Base-by-base conservation (phyloP, 2,888 invertebrate species). In the Pachliopta kotzebuea region DNA sequence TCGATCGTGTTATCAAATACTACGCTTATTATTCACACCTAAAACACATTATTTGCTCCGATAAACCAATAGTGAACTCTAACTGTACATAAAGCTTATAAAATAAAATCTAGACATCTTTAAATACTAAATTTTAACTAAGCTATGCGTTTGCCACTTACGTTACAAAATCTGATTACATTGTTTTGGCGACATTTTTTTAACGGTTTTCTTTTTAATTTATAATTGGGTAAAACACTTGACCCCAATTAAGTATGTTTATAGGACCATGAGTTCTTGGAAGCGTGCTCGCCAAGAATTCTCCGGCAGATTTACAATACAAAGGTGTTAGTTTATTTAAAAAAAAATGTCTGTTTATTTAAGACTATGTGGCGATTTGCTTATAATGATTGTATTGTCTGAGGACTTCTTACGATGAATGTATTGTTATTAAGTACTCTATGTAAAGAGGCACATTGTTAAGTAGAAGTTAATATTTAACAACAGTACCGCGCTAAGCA, bases 51-150 rank as follows among this genome's bases (percentile, higher is more conserved):
- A 83, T 79, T 79, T 84, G 82, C 79, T 78, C 76, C 81, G 76
- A 80, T 81, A 84, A 89, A 88, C 76, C 75, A 86, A 87, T 85
- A 77, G 82, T 79, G 81, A 76, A 70, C 78, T 37, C 84, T 89
- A 88, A 83, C 90, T 90, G 89, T 90, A 90, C 90, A 90, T 85
- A 85, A 89, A 88, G 88, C 85, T 85, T 87, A 87, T 81, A 88
- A 90, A 90, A 87, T 88, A 89, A 90, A 88, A 86, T 85, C 84
- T 88, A 89, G 77, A 80, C 77, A 80, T 86, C 76, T 71, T 80
- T 83, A 79, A 61, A 84, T 73, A 80, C 85, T 88, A 85, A 53
- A 73, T 76, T 71, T 77, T 81, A 81, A 83, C 88, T 89, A 88
- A 87, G 87, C 89, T 89, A 89, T 83, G 81, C 80, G 73, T 76